Percentiles rank a stretch among this genome's conserved stretches.
These are phyloP conservation scores for Agrenia bidenticulata DNA, from an alignment of 2,888 invertebrate genomes.

Conservation along the genomic window DNA sequence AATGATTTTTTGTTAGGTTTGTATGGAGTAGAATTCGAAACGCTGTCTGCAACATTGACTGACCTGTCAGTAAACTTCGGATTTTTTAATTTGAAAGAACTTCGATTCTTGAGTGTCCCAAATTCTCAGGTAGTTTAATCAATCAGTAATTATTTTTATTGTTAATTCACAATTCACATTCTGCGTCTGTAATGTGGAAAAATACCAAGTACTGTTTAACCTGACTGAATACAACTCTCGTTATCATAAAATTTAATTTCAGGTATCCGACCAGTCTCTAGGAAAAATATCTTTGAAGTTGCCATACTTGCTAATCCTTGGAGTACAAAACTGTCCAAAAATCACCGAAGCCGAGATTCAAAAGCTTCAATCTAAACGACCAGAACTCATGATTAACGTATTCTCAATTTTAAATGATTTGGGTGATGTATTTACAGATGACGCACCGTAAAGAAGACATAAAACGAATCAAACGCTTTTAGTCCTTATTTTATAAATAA, in stretches of 20 bases:
- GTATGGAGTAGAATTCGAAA: slow-evolving; percentile 23
- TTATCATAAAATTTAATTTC: slow-evolving; percentile 1
- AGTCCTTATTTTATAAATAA: too few species aligned
- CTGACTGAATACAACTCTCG: too few species aligned
- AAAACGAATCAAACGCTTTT: too few species aligned
- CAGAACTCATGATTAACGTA: too few species aligned
- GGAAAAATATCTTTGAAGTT: slow-evolving; percentile 15
- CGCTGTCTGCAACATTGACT: slow-evolving; percentile 14
- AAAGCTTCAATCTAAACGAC: too few species aligned
- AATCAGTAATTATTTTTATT: too few species aligned
- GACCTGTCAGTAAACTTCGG: slow-evolving; percentile 31
- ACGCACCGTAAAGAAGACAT: too few species aligned
- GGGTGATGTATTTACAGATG: too few species aligned
- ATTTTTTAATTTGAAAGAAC: slow-evolving; percentile 18
- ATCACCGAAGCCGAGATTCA: not conserved
- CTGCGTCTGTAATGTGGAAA: too few species aligned
- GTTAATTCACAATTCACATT: too few species aligned
- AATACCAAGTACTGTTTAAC: too few species aligned
- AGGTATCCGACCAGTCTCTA: slow-evolving; percentile 30
- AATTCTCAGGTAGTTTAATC: slow-evolving; percentile 27
- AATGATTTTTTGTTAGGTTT: slow-evolving; percentile 18
- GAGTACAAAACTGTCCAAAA: slow-evolving; percentile 22
- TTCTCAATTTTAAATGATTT: too few species aligned
- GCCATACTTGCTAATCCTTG: slow-evolving; percentile 15
- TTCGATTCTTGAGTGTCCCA: slow-evolving; percentile 27